These are phyloP conservation scores for Drosophila biarmipes DNA, from an alignment of 1,140 invertebrate genomes.

Conservation along the genomic window DNA sequence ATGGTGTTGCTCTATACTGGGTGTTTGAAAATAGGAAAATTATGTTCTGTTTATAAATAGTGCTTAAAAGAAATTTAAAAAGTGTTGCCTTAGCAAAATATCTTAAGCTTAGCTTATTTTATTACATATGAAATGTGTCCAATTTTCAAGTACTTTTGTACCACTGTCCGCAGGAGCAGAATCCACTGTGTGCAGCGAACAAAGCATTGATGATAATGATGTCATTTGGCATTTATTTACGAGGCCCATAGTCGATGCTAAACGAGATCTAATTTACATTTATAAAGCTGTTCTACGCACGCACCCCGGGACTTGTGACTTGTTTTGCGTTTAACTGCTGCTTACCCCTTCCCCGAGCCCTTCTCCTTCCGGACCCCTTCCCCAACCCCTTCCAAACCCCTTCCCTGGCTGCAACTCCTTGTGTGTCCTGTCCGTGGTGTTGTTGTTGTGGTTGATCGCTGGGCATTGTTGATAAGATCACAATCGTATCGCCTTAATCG, in stretches of 20 bases:
- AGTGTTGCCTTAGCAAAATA: too few relatives aligned
- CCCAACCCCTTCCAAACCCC: background rate
- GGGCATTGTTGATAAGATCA: constrained; percentile 78
- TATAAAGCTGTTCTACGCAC: constrained; percentile 84
- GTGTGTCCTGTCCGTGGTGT: constrained; percentile 68
- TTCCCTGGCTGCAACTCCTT: constrained; percentile 46
- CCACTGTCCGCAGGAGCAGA: constrained; percentile 23
- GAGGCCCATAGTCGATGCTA: constrained; percentile 81
- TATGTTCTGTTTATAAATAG: too few relatives aligned
- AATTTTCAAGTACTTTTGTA: background rate
- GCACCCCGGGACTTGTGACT: constrained; percentile 64
- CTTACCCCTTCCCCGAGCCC: background rate
- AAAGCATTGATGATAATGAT: constrained; percentile 80
- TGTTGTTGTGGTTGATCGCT: constrained; percentile 59
- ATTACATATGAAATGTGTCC: background rate
- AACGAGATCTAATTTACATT: constrained; percentile 84
- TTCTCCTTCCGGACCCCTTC: background rate
- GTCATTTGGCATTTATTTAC: constrained; percentile 84
- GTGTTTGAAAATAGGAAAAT: too few relatives aligned
- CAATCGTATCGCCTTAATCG: constrained; percentile 70
- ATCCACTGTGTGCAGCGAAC: constrained; percentile 36
- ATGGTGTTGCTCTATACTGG: too few relatives aligned
- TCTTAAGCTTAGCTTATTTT: too few relatives aligned
- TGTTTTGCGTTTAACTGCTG: constrained; percentile 41
- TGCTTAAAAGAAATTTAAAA: too few relatives aligned